Conservation (phyloP, 2,888 invertebrate genomes). For the Hypomecis atomaria region DNA sequence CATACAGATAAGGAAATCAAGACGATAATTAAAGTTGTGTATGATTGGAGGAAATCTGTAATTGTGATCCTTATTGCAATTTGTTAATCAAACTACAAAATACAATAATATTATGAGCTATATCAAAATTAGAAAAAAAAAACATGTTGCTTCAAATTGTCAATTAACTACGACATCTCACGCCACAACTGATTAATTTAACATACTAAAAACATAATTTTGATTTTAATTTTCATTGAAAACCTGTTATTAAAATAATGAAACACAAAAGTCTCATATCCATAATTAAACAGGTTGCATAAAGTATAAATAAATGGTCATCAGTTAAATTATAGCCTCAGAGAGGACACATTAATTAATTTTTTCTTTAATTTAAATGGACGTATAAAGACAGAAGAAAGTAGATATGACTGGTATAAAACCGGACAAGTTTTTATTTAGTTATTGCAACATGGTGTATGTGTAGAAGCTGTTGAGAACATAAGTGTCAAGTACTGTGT, state of each 20-base stretch:
- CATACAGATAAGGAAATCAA: conserved; percentile 27
- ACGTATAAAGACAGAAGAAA: not conserved
- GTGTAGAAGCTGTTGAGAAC: too few relatives aligned
- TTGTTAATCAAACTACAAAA: not conserved
- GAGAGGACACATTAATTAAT: not conserved
- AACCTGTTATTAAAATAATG: too few relatives aligned
- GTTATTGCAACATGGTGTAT: too few relatives aligned
- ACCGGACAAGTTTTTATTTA: not conserved
- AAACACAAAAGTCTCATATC: too few relatives aligned
- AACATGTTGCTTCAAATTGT: not conserved
- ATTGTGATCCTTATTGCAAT: conserved; percentile 3
- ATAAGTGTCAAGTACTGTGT: too few relatives aligned
- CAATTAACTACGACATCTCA: too few relatives aligned
- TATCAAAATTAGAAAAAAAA: not conserved
- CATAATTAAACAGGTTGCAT: too few relatives aligned
- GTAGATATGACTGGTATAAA: not conserved
- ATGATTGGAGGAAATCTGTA: conserved; percentile 6
- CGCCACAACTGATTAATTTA: too few relatives aligned
- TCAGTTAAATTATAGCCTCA: not conserved
- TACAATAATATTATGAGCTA: not conserved
- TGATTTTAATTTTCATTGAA: too few relatives aligned
- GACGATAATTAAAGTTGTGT: conserved; percentile 5
- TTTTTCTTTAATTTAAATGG: conserved; percentile 2
- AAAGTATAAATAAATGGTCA: not conserved
- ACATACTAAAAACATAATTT: too few relatives aligned